Evolutionary conservation across 2,888 invertebrate species (phyloP).

Genomic region (Oasisia sp.): DNA sequence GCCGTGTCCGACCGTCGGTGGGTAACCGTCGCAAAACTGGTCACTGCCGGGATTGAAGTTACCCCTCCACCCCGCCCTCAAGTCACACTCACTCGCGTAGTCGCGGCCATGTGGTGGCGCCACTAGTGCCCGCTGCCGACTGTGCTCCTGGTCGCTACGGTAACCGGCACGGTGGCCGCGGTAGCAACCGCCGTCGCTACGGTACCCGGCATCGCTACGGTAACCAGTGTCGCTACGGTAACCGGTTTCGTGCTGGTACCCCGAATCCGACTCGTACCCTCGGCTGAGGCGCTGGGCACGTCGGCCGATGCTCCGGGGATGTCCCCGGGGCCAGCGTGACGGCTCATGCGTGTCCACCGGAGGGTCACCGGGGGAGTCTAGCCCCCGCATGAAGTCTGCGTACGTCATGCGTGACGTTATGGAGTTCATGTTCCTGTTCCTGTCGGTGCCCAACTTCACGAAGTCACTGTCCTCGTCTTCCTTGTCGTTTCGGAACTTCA

Average conservation of each 20-base stretch:
- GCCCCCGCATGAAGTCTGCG: constrained; percentile 28
- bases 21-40: not conserved
- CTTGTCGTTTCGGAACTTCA: not conserved
- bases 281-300: constrained; percentile 25
- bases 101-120: constrained; percentile 21
- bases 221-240: constrained; percentile 39
- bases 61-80: not conserved
- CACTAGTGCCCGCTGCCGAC: constrained; percentile 18
- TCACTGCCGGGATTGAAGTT: not conserved
- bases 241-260: not conserved
- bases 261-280: constrained; percentile 57
- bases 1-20: not conserved
- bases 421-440: not conserved
- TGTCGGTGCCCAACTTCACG: not conserved
- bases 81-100: constrained; percentile 30
- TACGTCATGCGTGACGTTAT: not conserved
- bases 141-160: constrained; percentile 25
- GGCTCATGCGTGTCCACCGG: not conserved
- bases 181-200: constrained; percentile 48
- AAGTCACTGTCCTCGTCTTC: not conserved
- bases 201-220: constrained; percentile 54
- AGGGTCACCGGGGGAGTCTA: not conserved
- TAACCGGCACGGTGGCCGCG: constrained; percentile 20
- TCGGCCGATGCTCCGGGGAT: not conserved
- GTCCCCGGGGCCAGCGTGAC: not conserved